Base-by-base conservation (phyloP, 1,140 invertebrate genomes). In the Augochlora pura region DNA sequence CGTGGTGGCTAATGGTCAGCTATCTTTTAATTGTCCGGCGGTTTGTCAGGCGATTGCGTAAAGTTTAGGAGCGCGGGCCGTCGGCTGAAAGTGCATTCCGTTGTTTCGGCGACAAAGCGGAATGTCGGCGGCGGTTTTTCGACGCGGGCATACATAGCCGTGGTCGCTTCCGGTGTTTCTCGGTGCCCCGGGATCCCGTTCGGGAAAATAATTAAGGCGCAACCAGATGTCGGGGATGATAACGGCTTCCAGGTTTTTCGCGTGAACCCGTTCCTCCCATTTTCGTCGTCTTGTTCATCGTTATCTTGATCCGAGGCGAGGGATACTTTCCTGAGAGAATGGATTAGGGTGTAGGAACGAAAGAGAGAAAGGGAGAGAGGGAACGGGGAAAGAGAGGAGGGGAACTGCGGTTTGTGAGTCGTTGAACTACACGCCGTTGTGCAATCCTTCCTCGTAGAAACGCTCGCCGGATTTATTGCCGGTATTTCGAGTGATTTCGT, bases 141-240 rank as follows among this genome's bases (percentile, higher is more conserved):
- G 69, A 59, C 75, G 46, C 32, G 12, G 78, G 39, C 71, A 76
- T 59, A 67, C 54, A 60, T 80, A 73, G 65, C 69, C 14, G 81
- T 32, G 32, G 32, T 66, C 80, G 83, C 85, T 88, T 87, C 82
- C 87, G 84, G 80, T 84, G 80, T 63, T 64, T 68, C 83, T 77
- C 71, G 65, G 65, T 81, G 79, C 71, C 42, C 78, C 82, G 86
- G 86, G 83, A 90, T 88, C 82, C 83, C 83, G 78, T 85, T 84
- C 82, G 84, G 66, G 81, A 80, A 73, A 65, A 87, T 88, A 89
- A 89, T 91, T 91, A 90, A 90, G 82, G 88, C 86, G 82, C 59
- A 76, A 49, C 42, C 80, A 73, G 69, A 63, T 72, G 69, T 54
- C 75, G 76, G 14, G 38, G 64, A 83, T 64, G 73, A 80, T 70